phyloP scores from a whole-genome alignment of 2,113 vertebrate species.

The Zosterops pallidus region DNA sequence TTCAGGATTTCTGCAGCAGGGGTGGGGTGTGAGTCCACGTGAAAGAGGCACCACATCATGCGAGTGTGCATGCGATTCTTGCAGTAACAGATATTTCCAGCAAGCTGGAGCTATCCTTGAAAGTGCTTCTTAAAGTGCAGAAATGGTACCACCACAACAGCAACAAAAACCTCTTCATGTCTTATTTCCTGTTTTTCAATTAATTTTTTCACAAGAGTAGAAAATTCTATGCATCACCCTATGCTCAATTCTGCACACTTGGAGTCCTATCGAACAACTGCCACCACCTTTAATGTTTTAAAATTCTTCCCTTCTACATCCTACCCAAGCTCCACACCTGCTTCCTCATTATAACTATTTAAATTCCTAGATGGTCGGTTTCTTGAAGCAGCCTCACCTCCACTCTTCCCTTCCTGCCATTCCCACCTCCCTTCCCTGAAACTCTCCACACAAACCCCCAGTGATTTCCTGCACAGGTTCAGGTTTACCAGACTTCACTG shows the following conservation, averaged over 20 bases:
- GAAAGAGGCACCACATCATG: constrained; percentile 16
- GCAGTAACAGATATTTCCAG: neutral
- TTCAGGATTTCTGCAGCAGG: neutral
- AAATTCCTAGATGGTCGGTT: neutral
- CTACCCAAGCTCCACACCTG: neutral
- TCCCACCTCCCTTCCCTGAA: neutral
- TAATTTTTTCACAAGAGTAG: neutral
- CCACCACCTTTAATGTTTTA: neutral
- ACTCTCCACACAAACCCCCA: neutral
- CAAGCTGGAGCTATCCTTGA: neutral
- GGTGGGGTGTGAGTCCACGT: neutral
- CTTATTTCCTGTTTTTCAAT: neutral
- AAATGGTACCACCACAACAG: neutral
- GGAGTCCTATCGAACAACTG: neutral
- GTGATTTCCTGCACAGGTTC: neutral
- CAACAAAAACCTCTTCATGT: neutral
- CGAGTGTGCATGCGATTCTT: neutral
- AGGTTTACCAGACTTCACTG: neutral
- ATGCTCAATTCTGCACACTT: neutral
- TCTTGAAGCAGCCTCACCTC: neutral
- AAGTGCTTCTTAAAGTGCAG: neutral
- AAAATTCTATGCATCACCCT: neutral
- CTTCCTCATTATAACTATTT: neutral
- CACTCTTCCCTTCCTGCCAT: neutral
- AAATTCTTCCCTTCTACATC: neutral